These are phyloP conservation scores for Pentalonia nigronervosa DNA, from an alignment of 1,140 invertebrate species.

Conservation along the genomic window DNA sequence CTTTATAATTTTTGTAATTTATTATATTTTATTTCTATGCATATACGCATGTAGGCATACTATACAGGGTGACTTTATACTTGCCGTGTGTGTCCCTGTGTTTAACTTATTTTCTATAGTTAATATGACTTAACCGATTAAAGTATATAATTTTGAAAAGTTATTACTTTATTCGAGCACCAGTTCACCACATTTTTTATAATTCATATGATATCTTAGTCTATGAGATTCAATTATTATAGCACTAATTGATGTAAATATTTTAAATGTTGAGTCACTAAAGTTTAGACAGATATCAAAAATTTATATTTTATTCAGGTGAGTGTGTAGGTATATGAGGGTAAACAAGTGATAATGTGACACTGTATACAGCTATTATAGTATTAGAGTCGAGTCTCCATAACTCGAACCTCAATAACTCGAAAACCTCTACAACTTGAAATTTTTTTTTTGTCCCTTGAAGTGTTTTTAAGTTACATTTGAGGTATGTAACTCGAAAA, in stretches of 20 bases:
- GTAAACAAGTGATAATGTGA: not conserved
- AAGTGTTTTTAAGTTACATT: too few relatives aligned
- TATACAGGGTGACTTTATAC: not conserved
- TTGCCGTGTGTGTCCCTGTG: not conserved
- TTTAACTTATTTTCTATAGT: not conserved
- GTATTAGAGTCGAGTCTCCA: not conserved
- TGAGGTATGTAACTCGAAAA: too few relatives aligned
- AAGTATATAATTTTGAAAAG: not conserved
- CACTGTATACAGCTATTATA: not conserved
- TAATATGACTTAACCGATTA: not conserved
- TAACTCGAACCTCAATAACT: too few relatives aligned
- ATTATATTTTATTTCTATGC: not conserved
- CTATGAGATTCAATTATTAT: not conserved
- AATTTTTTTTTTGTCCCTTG: too few relatives aligned
- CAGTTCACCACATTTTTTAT: too few relatives aligned
- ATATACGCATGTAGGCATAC: not conserved
- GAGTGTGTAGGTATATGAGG: not conserved
- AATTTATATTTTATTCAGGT: not conserved
- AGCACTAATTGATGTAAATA: not conserved
- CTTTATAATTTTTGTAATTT: not conserved
- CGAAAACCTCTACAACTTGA: too few relatives aligned
- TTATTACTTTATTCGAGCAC: too few relatives aligned
- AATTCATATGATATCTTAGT: too few relatives aligned
- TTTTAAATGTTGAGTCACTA: not conserved
- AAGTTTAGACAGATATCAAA: not conserved